These are phyloP conservation scores for Patella ulyssiponensis DNA, from an alignment of 2,888 invertebrate species.

Conservation along the genomic window DNA sequence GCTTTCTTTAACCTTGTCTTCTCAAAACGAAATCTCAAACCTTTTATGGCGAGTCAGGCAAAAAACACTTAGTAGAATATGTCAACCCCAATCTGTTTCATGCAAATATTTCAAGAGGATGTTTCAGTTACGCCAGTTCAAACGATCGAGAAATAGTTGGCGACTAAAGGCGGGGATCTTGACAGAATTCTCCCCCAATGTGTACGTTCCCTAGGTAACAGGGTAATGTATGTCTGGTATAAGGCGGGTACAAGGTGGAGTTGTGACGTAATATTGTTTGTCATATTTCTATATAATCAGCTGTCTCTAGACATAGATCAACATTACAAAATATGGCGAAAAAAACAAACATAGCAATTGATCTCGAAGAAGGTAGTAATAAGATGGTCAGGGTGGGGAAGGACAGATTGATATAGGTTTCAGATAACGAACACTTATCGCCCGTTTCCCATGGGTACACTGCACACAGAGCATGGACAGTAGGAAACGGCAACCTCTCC, in stretches of 20 bases:
- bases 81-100: background rate
- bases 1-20: slow-evolving; percentile 7
- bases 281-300: background rate
- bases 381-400: no score
- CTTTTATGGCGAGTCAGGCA: background rate
- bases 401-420: no score
- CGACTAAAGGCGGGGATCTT: background rate
- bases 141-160: background rate
- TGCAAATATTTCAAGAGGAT: background rate
- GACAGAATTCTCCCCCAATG: background rate
- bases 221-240: background rate
- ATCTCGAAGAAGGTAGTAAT: no score
- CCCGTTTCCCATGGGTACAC: no score
- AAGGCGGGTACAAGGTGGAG: slow-evolving; percentile 5
- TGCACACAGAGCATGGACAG: no score
- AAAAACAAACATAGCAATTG: no score
- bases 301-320: background rate
- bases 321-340: background rate
- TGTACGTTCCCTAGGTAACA: background rate
- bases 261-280: slow-evolving; percentile 7
- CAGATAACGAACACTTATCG: no score
- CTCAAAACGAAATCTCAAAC: background rate
- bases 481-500: no score
- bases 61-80: background rate
- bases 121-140: no score